Base-by-base conservation (phyloP, 1,140 invertebrate genomes). In the Papilio xuthus region DNA sequence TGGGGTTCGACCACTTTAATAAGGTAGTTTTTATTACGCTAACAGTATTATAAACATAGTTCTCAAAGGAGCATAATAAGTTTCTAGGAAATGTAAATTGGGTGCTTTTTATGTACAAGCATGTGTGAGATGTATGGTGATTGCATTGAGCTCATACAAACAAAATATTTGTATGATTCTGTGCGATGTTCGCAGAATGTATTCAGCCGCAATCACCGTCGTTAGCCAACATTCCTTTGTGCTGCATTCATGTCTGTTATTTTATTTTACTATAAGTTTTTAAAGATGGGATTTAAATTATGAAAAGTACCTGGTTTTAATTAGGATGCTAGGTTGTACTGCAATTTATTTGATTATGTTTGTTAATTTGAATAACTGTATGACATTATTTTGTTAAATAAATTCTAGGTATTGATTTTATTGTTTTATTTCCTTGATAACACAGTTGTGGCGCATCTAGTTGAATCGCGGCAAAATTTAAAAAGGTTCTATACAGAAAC, bases 311-410 rank as follows among this genome's bases (percentile, higher is more conserved):
- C 92, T 93, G 92, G 90, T 93, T 93, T 93, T 93, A 67, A 89
- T 92, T 93, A 93, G 89, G 87, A 90, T 93, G 90, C 91, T 93
- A 94, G 92, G 92, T 89, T 94, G 88, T 94, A 94, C 90, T 89
- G 83, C 84, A 91, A 92, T 91, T 93, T 92, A 92, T 92, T 60
- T 90, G 90, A 92, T 93, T 94, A 93, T 84, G 90, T 94, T 89
- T 92, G 92, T 94, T 94, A 92, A 92, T 93, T 93, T 92, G 88
- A 94, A 94, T 93, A 92, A 94, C 92, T 90, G 90, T 93, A 93
- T 93, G 91, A 94, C 91, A 93, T 88, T 94, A 93, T 93, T 94
- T 94, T 94, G 91, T 93, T 93, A 92, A 91, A 93, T 94, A 94
- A 94, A 94, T 93, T 93, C 90, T 92, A 94, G 89, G 88, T 94